These are phyloP conservation scores for Malacoraja senta DNA, from an alignment of 2,797 vertebrate species.

Conservation along the genomic window DNA sequence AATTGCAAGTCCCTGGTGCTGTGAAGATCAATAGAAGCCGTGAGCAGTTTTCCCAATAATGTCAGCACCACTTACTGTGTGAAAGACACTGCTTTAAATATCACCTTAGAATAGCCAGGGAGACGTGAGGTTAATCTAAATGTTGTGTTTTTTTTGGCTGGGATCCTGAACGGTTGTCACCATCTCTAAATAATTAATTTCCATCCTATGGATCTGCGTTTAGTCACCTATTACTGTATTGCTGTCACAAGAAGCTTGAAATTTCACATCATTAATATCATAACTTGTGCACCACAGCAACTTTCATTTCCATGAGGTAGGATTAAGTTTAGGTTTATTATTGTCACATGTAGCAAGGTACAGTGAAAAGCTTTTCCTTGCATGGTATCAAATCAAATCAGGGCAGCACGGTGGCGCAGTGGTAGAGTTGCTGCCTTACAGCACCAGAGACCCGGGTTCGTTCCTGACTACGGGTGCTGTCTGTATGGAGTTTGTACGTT, in stretches of 20 bases:
- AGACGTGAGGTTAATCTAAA: not conserved
- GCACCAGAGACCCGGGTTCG: too few species aligned
- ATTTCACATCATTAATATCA: not conserved
- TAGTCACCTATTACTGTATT: not conserved
- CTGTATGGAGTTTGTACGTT: too few species aligned
- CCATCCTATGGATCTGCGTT: too few species aligned
- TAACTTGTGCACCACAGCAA: not conserved
- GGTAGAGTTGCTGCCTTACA: too few species aligned
- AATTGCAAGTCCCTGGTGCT: not conserved
- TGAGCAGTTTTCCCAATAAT: slow-evolving; percentile 32
- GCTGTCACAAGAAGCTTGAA: not conserved
- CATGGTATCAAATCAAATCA: too few species aligned
- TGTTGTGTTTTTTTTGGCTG: not conserved
- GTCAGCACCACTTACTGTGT: slow-evolving; percentile 16
- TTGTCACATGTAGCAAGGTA: too few species aligned
- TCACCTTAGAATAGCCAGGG: not conserved
- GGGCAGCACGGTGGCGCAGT: too few species aligned
- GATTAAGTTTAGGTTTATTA: too few species aligned
- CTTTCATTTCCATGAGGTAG: not conserved
- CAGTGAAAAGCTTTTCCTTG: too few species aligned
- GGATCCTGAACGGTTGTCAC: not conserved
- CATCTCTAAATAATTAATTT: not conserved
- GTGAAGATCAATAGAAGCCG: not conserved
- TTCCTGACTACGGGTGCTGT: too few species aligned
- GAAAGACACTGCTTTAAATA: slow-evolving; percentile 20